Conservation (phyloP, 2,113 vertebrate species). For the Oreochromis niloticus region DNA sequence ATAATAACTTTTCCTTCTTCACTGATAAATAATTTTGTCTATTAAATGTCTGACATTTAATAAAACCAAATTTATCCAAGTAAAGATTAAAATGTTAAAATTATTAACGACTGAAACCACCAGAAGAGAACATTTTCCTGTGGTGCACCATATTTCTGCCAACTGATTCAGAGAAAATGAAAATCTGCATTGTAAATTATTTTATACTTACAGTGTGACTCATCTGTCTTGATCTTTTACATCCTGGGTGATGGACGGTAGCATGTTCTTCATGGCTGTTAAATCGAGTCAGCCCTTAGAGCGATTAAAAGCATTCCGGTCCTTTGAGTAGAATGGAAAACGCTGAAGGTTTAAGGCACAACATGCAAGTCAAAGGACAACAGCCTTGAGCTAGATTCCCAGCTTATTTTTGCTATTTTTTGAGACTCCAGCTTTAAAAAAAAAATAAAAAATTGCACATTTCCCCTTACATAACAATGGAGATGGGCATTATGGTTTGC, state of each 20-base stretch:
- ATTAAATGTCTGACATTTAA: neutral
- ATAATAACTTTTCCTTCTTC: neutral
- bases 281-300: neutral
- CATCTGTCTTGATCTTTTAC: neutral
- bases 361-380: neutral
- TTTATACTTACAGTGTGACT: neutral
- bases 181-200: neutral
- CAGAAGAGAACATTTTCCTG: neutral
- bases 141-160: neutral
- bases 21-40: neutral
- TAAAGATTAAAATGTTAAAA: neutral
- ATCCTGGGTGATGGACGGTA: neutral
- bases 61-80: neutral
- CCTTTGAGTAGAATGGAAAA: constrained; percentile 10
- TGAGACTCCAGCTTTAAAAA: neutral
- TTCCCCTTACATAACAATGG: neutral
- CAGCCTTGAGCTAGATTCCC: neutral
- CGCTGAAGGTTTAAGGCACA: neutral
- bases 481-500: neutral
- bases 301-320: constrained; percentile 12
- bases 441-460: neutral
- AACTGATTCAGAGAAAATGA: neutral
- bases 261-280: neutral
- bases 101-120: neutral
- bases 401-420: neutral